Evolutionary conservation across 1,140 invertebrate species (phyloP), one percentile per base, ranked within the genome.

Genomic region (Stegodyphus dumicola): DNA sequence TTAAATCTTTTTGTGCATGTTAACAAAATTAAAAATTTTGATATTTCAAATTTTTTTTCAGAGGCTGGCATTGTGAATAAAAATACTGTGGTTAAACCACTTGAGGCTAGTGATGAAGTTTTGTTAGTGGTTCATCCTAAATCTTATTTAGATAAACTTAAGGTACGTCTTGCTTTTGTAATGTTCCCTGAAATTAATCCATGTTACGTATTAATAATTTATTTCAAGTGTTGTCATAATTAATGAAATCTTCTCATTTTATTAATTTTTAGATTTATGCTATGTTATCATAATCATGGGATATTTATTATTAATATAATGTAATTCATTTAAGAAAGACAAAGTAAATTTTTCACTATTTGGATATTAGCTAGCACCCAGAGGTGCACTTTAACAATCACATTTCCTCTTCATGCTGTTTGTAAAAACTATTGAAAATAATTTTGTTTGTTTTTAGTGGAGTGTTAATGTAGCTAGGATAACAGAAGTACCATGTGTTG

Each of bases 381-480:
- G 33, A 33, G 33, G 33, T 33, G 33, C 33, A 33, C 33, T 33
- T 33, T 33, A 33, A 33, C 33, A 33, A 33, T 33, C 33, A 33
- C 33, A 33, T 1, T 33, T 33, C 33, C 3, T 33, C 33, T 33
- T 33, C 1, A 33, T 33, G 33, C 33, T 33, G 33, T 33, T 33
- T 33, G 3, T 33, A 33, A 33, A 33, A 33, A 33, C 33, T 33
- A 33, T 33, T 33, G 33, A 3, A 33, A 1, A 33, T 33, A 1
- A 33, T 33, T 33, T 33, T 33, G 33, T 90, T 94, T 49, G 88
- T 88, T 90, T 90, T 13, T 91, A 95, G 94, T 95, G 94, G 93
- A 95, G 95, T 89, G 90, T 93, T 33, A 94, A 93, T 89, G 95
- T 96, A 51, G 95, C 95, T 11, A 90, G 92, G 79, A 95, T 96